Base-by-base conservation (phyloP, 2,888 invertebrate genomes). In the Opisthograptis luteolata region DNA sequence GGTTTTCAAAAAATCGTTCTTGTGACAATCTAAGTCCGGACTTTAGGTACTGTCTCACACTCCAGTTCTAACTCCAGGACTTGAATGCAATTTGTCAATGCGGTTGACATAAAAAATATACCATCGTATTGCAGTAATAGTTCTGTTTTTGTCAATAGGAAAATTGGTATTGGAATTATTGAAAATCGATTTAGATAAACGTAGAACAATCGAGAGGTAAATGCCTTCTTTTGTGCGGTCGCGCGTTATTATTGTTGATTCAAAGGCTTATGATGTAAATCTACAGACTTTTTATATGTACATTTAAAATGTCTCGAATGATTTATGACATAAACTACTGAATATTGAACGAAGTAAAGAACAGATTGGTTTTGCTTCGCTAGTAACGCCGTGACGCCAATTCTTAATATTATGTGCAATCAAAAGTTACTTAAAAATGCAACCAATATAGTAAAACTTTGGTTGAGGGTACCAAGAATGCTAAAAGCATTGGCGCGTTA, bases 31-130 rank as follows among this genome's bases (percentile, higher is more conserved):
- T 24, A 13, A 14, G 8, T n/a, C 10, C 13, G n/a, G 7, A 45
- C 6, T n/a, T 32, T 2, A 31, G 24, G 19, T 43, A 39, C 49
- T 49, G 49, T 22, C 2, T 22, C 5, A 25, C 9, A 9, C 3
- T 42, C 10, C 14, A 30, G 19, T 19, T 12, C 37, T 12, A 49
- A 6, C 20, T 12, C 7, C 3, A 22, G 27, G 20, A n/a, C n/a
- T n/a, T 13, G 15, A 43, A 9, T 45, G 56, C 56, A 56, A 61
- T 61, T 48, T 61, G 57, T 61, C 61, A 58, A 52, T 61, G 61
- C 34, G 54, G 57, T 61, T 28, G 31, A 6, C 20, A 48, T 34
- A 61, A 61, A 58, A 61, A 61, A 22, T 25, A 13, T 31, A 41
- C 28, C 27, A 14, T 34, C 28, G 39, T 39, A 52, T 39, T 39